Percentiles rank a stretch among this genome's conserved stretches.
Conservation (phyloP, 2,888 invertebrate genomes). For the Pseudolycoriella hygida region DNA sequence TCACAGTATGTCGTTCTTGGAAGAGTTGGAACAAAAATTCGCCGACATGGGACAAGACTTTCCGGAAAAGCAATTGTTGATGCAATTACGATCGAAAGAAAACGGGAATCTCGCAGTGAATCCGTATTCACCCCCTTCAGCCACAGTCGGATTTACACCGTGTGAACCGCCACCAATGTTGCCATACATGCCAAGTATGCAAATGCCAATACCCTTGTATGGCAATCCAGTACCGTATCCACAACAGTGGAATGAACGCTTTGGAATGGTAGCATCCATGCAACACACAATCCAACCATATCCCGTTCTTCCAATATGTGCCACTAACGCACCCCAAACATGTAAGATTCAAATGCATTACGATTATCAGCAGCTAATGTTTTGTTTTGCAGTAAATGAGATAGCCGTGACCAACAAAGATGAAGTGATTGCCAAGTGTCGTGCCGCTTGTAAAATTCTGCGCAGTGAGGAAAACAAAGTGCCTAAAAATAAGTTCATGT, state of each 20-base stretch:
- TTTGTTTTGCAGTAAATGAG: no score
- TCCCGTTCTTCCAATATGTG: no score
- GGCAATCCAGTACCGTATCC: not conserved
- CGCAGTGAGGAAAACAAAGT: constrained; percentile 4
- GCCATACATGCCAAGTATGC: not conserved
- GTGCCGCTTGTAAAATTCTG: constrained; percentile 3
- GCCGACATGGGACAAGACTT: constrained; percentile 6
- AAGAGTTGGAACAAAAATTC: constrained; percentile 7
- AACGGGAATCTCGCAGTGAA: not conserved
- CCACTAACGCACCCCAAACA: not conserved
- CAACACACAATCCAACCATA: no score
- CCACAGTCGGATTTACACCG: not conserved
- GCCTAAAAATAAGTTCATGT: not conserved
- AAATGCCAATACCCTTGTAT: not conserved
- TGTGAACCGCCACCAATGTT: not conserved
- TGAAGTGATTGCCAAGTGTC: constrained; percentile 2
- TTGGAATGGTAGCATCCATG: not conserved
- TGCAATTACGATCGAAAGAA: not conserved
- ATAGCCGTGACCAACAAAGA: no score
- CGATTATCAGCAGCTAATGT: not conserved
- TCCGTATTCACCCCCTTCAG: not conserved
- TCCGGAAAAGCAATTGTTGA: constrained; percentile 5
- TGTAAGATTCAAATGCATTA: not conserved
- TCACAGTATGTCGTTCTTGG: constrained; percentile 5
- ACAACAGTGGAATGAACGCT: not conserved